Evolutionary conservation across 30 jellyfish, hydroid and myxozoan species (phyloP).

Genomic region (Cassiopea andromeda): DNA sequence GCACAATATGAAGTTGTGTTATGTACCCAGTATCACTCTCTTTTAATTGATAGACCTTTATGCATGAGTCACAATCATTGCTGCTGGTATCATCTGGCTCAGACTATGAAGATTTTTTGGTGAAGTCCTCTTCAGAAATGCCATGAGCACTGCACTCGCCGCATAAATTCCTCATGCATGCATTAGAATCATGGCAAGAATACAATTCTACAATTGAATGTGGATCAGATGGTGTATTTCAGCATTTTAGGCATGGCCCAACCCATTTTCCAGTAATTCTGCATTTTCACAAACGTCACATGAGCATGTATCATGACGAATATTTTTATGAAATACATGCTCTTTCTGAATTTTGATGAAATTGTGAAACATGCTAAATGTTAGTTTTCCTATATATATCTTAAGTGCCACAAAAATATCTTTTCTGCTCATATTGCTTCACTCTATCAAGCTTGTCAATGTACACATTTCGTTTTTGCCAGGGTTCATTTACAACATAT

Average conservation of each 20-base stretch:
- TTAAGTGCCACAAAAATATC: slow-evolving; percentile 52
- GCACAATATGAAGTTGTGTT: not conserved
- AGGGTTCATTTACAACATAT: not conserved
- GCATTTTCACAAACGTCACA: slow-evolving; percentile 62
- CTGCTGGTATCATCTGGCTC: slow-evolving; percentile 24
- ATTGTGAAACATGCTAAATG: not conserved
- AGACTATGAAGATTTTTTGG: not conserved
- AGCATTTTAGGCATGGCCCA: slow-evolving; percentile 7
- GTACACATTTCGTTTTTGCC: slow-evolving; percentile 8
- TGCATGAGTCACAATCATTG: slow-evolving; percentile 16
- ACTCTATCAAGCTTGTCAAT: slow-evolving; percentile 46
- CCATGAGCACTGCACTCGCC: slow-evolving; percentile 23
- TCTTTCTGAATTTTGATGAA: slow-evolving; percentile 25
- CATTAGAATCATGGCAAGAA: slow-evolving; percentile 22
- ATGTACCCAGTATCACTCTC: slow-evolving; percentile 12
- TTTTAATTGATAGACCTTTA: slow-evolving; percentile 5
- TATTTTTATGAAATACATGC: slow-evolving; percentile 13
- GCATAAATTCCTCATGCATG: slow-evolving; percentile 11
- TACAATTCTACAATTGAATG: slow-evolving; percentile 4
- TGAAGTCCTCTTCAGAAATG: not conserved
- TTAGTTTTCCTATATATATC: slow-evolving; percentile 6
- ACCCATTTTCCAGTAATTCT: slow-evolving; percentile 19
- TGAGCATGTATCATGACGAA: slow-evolving; percentile 38
- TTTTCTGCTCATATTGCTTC: slow-evolving; percentile 43
- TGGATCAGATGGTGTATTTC: slow-evolving; percentile 4